Base-by-base conservation (phyloP, 2,888 invertebrate species). In the Diaperis boleti region DNA sequence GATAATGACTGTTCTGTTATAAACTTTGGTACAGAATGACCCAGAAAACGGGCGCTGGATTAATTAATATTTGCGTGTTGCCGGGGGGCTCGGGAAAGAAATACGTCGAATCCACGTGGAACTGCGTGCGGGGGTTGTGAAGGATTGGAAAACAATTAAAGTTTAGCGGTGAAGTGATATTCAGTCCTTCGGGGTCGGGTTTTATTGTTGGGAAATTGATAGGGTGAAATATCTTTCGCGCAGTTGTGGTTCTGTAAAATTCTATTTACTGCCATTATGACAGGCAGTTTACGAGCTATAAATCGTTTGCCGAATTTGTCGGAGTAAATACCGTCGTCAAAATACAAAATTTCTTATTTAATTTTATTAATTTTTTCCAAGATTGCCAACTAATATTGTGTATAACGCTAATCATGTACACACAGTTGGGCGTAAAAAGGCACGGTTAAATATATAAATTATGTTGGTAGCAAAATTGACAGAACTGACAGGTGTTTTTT, bases 71-170 rank as follows among this genome's bases (percentile, higher is more conserved):
- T 33, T 33, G n/a, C n/a, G n/a, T n/a, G n/a, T n/a, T n/a, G n/a
- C n/a, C n/a, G n/a, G n/a, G n/a, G n/a, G n/a, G n/a, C n/a, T n/a
- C n/a, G n/a, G n/a, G n/a, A n/a, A n/a, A n/a, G n/a, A 26, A 26
- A 26, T 26, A 5, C 35, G 14, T 13, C 14, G 7, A 39, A 39
- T 14, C 15, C 8, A 39, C 13, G 15, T 39, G 22, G 22, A 15
- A 45, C 8, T 49, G 11, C 18, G 35, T 14, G 26, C 11, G 37
- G 22, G 13, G 10, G 45, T 15, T n/a, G 35, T 15, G 31, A 42
- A 50, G 62, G 56, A 62, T 50, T 20, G 62, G 42, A 41, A 62
- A 62, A 57, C 50, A 62, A 57, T 62, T 57, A 62, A 62, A 57
- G 17, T 62, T 57, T 56, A 39, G 49, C 37, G 31, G 33, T 37